These are phyloP conservation scores for Heteronetta atricapilla DNA, from an alignment of 2,113 vertebrate species.

Conservation along the genomic window DNA sequence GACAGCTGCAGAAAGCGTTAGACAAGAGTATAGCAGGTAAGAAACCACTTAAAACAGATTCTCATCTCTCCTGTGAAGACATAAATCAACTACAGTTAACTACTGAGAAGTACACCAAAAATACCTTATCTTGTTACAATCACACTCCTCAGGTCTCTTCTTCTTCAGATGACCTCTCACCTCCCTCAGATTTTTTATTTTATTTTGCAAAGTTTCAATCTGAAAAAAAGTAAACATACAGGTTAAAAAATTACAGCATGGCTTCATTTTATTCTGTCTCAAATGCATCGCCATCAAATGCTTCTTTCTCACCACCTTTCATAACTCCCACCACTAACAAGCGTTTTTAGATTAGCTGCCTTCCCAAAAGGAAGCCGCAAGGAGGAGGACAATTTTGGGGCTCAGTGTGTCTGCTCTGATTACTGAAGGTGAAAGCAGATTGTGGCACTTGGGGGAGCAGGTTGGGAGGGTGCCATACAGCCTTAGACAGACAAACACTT, in stretches of 20 bases:
- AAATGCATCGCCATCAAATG: not conserved
- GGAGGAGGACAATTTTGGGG: not conserved
- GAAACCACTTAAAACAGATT: not conserved
- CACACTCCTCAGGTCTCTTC: slow-evolving; percentile 91
- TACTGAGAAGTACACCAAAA: not conserved
- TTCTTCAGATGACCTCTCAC: slow-evolving; percentile 95
- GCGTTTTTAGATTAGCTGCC: not conserved
- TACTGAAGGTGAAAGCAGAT: rapidly evolving
- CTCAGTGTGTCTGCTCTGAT: not conserved
- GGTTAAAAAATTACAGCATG: not conserved
- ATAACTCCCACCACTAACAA: not conserved
- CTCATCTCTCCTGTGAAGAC: not conserved
- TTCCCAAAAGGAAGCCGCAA: not conserved
- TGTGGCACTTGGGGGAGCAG: rapidly evolving
- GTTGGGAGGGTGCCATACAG: not conserved
- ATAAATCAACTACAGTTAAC: not conserved
- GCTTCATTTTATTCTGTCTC: not conserved
- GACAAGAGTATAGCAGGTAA: rapidly evolving
- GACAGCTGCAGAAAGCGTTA: not conserved
- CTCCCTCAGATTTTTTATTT: slow-evolving; percentile 95
- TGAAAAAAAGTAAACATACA: slow-evolving; percentile 27
- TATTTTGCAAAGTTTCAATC: slow-evolving; percentile 97
- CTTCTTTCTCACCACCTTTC: not conserved
- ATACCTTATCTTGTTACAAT: slow-evolving; percentile 88
- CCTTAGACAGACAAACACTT: not conserved